Evolutionary conservation across 37 sponge, comb jelly and placozoan species (phyloP).

Genomic region (Spongia lamella): DNA sequence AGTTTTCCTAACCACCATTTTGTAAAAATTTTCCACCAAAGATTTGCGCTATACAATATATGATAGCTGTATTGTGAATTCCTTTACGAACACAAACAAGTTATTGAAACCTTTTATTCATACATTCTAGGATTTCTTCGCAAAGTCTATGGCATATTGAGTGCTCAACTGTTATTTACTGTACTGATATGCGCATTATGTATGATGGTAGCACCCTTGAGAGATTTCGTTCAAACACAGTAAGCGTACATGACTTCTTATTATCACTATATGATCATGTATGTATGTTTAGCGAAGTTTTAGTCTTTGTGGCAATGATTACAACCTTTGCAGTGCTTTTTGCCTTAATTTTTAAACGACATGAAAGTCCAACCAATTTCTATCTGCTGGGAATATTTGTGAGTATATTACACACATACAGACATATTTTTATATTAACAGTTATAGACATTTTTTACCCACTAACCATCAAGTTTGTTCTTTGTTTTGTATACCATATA

Average conservation of each 20-base stretch:
- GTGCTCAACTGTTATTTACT: conserved; percentile 74
- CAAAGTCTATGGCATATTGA: conserved; percentile 92
- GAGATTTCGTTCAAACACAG: conserved; percentile 67
- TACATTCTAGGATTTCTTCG: conserved; percentile 76
- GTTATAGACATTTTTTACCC: no score
- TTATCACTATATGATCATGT: neutral
- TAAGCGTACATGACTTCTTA: conserved; percentile 9
- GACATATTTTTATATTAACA: conserved; percentile 3
- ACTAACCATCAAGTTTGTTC: no score
- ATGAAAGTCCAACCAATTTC: conserved; percentile 70
- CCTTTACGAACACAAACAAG: no score
- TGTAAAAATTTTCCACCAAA: no score
- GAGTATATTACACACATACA: conserved; percentile 24
- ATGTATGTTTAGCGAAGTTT: conserved; percentile 35
- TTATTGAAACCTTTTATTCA: no score
- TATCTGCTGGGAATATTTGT: conserved; percentile 75
- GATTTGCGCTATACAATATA: no score
- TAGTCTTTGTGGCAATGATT: conserved; percentile 38
- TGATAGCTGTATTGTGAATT: no score
- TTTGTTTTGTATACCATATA: no score
- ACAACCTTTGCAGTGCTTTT: conserved; percentile 56
- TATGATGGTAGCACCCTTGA: conserved; percentile 58
- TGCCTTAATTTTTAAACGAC: conserved; percentile 65
- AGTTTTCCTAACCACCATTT: no score
- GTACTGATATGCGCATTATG: conserved; percentile 46